Evolutionary conservation across 2,888 invertebrate species (phyloP), one percentile per base, ranked within the genome.

Genomic region (Amphipoea lucens): DNA sequence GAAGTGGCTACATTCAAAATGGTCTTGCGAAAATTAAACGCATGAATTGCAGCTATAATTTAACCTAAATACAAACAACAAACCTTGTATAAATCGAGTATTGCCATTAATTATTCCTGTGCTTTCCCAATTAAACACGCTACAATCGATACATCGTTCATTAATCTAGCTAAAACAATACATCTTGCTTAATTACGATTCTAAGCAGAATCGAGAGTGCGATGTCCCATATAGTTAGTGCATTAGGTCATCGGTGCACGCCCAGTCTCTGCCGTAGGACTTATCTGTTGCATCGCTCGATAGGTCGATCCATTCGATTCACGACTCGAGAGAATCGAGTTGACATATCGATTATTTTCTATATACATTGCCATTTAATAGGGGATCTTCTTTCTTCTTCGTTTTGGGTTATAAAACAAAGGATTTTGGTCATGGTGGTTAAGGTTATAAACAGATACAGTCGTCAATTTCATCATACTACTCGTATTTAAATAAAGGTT

Each of bases 171-270:
- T 89, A 82, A 92, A 91, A 91, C 92, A 93, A 93, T 92, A 91
- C 92, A 91, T 91, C 89, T 91, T 88, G 91, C 91, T 95, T 96
- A 96, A 96, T 96, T 96, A 93, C 94, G 92, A 93, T 93, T 94
- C 92, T 91, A 92, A 93, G 93, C 92, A 90, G 91, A 90, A 91
- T 91, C 91, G 91, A 90, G 92, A 87, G 88, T 91, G 89, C 91
- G 96, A 96, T 96, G 96, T 92, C 93, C 96, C 89, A 96, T 94
- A 93, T 93, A 96, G 96, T 96, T 96, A 95, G 93, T 92, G 92
- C 91, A 94, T 92, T 96, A 92, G 95, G 95, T 94, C 95, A 96
- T 93, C 94, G 90, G 93, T 89, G 92, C 93, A 91, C 85, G 91
- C 91, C 87, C 86, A 86, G 90, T 84, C 87, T 84, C 86, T 72